Evolutionary conservation across 2,113 vertebrate species (phyloP).

Genomic region (Spea bombifrons): DNA sequence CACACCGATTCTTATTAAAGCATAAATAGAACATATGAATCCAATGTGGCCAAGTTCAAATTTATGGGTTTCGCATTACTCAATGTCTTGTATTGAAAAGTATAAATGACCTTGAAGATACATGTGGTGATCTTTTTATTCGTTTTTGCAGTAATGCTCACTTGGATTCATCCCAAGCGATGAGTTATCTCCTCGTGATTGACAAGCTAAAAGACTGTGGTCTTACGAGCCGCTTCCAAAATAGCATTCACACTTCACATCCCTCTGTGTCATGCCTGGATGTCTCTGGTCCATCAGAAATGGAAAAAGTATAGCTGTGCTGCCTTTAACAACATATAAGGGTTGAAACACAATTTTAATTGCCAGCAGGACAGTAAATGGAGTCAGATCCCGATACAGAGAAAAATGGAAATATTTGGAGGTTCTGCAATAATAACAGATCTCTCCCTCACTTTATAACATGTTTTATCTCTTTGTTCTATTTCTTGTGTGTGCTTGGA

Average conservation of each 20-base stretch:
- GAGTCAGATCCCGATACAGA: neutral
- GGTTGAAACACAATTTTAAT: slow-evolving; percentile 2
- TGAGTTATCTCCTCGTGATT: slow-evolving; percentile 26
- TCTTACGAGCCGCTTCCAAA: slow-evolving; percentile 14
- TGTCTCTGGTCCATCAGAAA: neutral
- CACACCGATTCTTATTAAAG: neutral
- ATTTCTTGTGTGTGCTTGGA: neutral
- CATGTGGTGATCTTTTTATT: slow-evolving; percentile 22
- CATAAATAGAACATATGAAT: slow-evolving; percentile 11
- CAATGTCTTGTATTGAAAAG: slow-evolving; percentile 1
- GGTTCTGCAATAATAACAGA: neutral
- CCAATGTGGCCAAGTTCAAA: neutral
- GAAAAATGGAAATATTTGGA: neutral
- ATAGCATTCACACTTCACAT: slow-evolving; percentile 16
- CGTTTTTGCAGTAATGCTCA: slow-evolving; percentile 19
- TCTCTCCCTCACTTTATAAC: neutral
- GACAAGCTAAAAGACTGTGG: slow-evolving; percentile 27
- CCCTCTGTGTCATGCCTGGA: slow-evolving; percentile 10
- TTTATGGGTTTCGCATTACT: slow-evolving; percentile 12
- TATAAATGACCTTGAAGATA: slow-evolving; percentile 20
- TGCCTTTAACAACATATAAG: neutral
- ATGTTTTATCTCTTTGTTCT: neutral
- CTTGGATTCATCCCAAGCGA: slow-evolving; percentile 29
- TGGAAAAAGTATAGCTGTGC: slow-evolving; percentile 2
- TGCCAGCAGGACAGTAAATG: slow-evolving; percentile 1